Evolutionary conservation across 2,797 vertebrate species (phyloP).

Genomic region (Carcharodon carcharias): DNA sequence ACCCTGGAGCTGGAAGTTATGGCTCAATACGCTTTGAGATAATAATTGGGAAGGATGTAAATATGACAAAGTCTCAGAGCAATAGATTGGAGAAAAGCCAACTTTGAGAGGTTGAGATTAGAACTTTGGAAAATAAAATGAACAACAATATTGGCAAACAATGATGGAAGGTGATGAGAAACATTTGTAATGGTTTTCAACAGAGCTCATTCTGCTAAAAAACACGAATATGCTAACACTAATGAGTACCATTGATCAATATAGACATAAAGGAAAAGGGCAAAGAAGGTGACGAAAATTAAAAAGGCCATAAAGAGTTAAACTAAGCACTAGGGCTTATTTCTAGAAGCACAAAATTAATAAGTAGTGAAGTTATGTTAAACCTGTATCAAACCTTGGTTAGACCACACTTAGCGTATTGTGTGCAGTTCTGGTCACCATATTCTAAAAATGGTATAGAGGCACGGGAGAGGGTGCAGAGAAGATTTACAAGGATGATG

Average conservation of each 20-base stretch:
- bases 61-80: not conserved
- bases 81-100: not conserved
- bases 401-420: too few species aligned
- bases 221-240: not conserved
- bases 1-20: too few species aligned
- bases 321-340: not conserved
- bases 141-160: not conserved
- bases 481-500: too few species aligned
- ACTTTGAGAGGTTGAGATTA: not conserved
- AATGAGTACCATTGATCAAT: too few species aligned
- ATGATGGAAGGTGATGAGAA: not conserved
- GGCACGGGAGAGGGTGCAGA: too few species aligned
- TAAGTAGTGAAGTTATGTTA: too few species aligned
- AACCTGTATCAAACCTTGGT: too few species aligned
- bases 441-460: too few species aligned
- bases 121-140: not conserved
- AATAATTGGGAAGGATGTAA: too few species aligned
- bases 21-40: too few species aligned
- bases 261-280: not conserved
- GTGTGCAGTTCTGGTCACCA: too few species aligned
- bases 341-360: too few species aligned
- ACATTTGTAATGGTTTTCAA: not conserved
- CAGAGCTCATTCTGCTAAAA: not conserved
- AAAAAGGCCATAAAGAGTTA: not conserved
- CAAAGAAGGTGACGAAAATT: not conserved